Base-by-base conservation (phyloP, 1,140 invertebrate species). In the Drosophila jambulina region DNA sequence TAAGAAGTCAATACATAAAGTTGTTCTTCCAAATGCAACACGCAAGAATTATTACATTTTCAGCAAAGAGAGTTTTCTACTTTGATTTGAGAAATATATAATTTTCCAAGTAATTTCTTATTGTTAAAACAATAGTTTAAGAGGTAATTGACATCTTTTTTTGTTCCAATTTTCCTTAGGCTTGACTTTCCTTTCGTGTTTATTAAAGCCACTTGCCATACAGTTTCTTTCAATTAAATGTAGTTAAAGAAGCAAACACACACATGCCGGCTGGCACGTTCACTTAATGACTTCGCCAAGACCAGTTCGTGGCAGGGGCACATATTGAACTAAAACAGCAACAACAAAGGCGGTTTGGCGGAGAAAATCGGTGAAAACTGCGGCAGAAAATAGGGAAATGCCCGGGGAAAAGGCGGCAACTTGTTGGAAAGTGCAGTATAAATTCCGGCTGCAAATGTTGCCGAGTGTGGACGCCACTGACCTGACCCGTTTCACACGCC, bases 401-500 rank as follows among this genome's bases (percentile, higher is more conserved):
- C 46, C 21, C 29, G 67, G 53, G 23, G 13, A 2, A 34, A 71
- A 59, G 53, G 53, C 43, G 27, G 75, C 65, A 79, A 71, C 65
- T 83, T 88, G 84, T 78, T 69, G 64, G 62, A 78, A 84, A 88
- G 85, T 88, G 80, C 77, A 78, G 74, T 69, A 84, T 84, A 78
- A 88, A 78, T 80, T 83, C 58, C 72, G 74, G 71, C 64, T 62
- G 64, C 51, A 61, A 58, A 63, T 57, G 71, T 58, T 59, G 59
- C 59, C 65, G 63, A 51, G 63, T 54, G 70, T 42, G 60, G 36
- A 67, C 68, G 74, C 42, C 61, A 72, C 78, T 85, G 78, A 88
- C 69, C 85, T 88, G 85, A 90, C 85, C 85, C 85, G 85, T 81
- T 88, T 88, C 85, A 85, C 80, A 90, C 81, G 85, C 81, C 81